Evolutionary conservation across 2,113 vertebrate genomes (phyloP).

Genomic region (Nettapus auritus): DNA sequence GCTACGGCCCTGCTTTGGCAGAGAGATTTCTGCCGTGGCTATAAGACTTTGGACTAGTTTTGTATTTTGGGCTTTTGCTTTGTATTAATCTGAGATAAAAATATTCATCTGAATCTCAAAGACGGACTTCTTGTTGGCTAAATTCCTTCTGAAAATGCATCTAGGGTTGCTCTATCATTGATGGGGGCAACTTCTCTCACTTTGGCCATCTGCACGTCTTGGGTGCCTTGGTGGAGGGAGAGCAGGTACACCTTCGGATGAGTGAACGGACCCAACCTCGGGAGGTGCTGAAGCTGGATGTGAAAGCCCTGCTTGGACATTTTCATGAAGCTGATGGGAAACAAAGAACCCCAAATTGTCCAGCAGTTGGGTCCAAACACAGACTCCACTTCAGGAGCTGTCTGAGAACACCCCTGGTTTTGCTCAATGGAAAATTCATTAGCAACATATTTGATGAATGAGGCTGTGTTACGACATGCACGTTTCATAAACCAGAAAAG

Average conservation of each 20-base stretch:
- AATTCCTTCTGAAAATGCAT: not conserved
- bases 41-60: not conserved
- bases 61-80: not conserved
- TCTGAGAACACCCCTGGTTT: not conserved
- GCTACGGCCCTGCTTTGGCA: not conserved
- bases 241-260: fast-evolving
- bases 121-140: not conserved
- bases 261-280: fast-evolving
- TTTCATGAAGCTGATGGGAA: not conserved
- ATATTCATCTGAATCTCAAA: not conserved
- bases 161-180: not conserved
- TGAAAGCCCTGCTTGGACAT: not conserved
- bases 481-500: fast-evolving
- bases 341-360: not conserved
- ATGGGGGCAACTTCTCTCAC: not conserved
- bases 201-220: fast-evolving
- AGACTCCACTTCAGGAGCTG: not conserved
- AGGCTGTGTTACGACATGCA: not conserved
- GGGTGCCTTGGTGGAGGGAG: not conserved
- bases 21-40: not conserved
- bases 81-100: not conserved
- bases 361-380: not conserved
- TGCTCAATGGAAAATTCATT: not conserved
- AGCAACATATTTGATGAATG: not conserved
- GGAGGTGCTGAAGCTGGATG: not conserved